Base-by-base conservation (phyloP, 2,888 invertebrate genomes). In the Brenthis daphne region DNA sequence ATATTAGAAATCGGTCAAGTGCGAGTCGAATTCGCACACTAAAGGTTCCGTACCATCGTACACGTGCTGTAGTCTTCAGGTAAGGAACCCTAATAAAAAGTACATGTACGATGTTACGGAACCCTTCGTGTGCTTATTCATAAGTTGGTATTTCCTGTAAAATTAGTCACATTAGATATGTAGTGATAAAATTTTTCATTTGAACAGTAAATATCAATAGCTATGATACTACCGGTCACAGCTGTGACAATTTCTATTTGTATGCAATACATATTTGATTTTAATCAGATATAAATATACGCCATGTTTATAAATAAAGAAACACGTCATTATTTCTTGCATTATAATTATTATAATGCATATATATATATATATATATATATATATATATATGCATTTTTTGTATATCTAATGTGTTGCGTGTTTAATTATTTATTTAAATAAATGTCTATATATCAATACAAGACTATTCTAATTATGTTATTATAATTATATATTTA, bases 231-330 rank as follows among this genome's bases (percentile, higher is more conserved):
- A 29, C 50, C 16, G 50, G 29, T 29, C 29, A 43, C 1, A 43
- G 37, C 37, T 43, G 29, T 60, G 60, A 50, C 11, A 3, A 60
- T 29, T 50, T 29, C n/a, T 60, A 60, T 60, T 60, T 60, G 60
- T 60, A 33, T 33, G 11, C 29, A 5, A 33, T 29, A 60, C 50
- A 29, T 48, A 48, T 29, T 14, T 60, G 48, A 29, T 11, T 50
- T 60, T 55, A 64, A 64, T 43, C 43, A 61, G 16, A 33, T 64
- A 14, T 20, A 33, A 64, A 43, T 55, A 55, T 60, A 64, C 24
- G 14, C 11, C 55, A 47, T 55, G 20, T 55, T 55, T 64, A 64
- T 64, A 64, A 64, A 64, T 55, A 64, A 50, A 50, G 47, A 8
- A 24, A 54, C n/a, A 50, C 48, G 61, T 48, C 51, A 14, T 60